Evolutionary conservation across 2,888 invertebrate species (phyloP).

Genomic region (Subacronicta megacephala): DNA sequence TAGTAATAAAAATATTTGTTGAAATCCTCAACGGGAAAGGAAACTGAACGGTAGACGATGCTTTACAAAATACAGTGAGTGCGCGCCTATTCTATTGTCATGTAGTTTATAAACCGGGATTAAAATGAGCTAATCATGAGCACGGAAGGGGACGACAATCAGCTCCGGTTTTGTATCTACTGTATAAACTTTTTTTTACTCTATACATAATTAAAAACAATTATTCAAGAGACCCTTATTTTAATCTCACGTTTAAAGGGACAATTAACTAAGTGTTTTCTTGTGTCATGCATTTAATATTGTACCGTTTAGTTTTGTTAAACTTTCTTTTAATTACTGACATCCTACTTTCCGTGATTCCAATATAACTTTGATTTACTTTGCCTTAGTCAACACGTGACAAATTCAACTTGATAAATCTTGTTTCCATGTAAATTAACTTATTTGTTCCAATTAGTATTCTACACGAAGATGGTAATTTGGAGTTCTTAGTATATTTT

Average conservation of each 20-base stretch:
- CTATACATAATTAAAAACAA: conserved; percentile 60
- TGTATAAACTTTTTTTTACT: conserved; percentile 48
- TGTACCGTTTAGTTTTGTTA: conserved; percentile 30
- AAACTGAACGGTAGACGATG: conserved; percentile 71
- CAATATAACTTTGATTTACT: conserved; percentile 37
- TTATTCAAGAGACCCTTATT: conserved; percentile 47
- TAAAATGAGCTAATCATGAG: conserved; percentile 83
- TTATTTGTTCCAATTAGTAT: conserved; percentile 45
- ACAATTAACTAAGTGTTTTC: conserved; percentile 54
- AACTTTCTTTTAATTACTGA: conserved; percentile 22
- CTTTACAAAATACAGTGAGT: conserved; percentile 73
- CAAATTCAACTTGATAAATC: conserved; percentile 32
- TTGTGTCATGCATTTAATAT: conserved; percentile 35
- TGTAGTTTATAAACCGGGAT: conserved; percentile 85
- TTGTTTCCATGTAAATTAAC: conserved; percentile 42
- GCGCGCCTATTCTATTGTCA: conserved; percentile 79
- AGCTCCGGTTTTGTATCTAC: conserved; percentile 54
- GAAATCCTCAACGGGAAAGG: conserved; percentile 78
- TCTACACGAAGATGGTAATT: conserved; percentile 37
- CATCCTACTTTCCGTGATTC: conserved; percentile 14
- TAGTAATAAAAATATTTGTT: conserved; percentile 88
- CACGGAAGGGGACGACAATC: conserved; percentile 65
- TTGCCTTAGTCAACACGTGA: conserved; percentile 28
- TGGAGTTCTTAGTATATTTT: conserved; percentile 27
- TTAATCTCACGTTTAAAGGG: conserved; percentile 33